Evolutionary conservation across 2,888 invertebrate genomes (phyloP).

Genomic region (Didymodactylos carnosus): DNA sequence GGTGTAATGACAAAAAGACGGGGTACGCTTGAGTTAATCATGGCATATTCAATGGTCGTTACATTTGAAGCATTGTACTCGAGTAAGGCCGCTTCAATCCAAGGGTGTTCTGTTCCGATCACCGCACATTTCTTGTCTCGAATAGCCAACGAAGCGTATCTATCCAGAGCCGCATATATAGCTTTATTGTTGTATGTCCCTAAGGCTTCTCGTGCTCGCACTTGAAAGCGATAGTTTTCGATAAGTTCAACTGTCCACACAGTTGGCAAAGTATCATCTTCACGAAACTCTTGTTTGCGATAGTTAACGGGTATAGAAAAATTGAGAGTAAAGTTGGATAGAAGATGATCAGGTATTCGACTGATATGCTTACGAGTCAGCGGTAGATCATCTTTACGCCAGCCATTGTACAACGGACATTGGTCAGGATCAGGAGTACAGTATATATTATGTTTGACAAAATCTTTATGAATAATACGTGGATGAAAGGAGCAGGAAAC

Average conservation of each 20-base stretch:
- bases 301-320: neutral
- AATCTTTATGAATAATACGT: neutral
- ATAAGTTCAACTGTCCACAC: neutral
- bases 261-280: neutral
- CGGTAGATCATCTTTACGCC: neutral
- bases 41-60: conserved; percentile 3
- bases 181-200: neutral
- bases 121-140: neutral
- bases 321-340: neutral
- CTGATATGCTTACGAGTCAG: neutral
- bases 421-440: neutral
- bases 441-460: neutral
- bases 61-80: neutral
- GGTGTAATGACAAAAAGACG: neutral
- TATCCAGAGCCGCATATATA: neutral
- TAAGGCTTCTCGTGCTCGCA: neutral
- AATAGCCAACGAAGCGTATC: neutral
- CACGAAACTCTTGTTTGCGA: neutral
- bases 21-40: neutral
- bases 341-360: neutral
- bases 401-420: neutral
- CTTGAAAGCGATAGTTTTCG: neutral
- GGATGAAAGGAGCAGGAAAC: neutral
- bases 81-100: conserved; percentile 3
- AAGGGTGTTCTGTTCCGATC: neutral